Base-by-base conservation (phyloP, 2,113 vertebrate genomes). In the Aspiorhynchus laticeps region DNA sequence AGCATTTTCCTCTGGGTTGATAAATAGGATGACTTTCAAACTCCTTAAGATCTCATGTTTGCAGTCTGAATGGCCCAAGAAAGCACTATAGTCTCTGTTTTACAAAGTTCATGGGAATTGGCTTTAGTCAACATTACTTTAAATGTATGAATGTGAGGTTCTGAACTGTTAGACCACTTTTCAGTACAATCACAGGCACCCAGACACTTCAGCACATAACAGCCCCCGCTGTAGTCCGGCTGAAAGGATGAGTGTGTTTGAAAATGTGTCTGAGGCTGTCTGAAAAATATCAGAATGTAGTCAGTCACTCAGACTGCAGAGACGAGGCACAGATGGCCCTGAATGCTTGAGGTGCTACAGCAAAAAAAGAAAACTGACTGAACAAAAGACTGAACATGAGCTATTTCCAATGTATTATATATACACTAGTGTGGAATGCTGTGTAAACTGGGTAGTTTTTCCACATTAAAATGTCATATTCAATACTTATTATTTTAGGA, bases 211-310 rank as follows among this genome's bases (percentile, higher is more conserved):
- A 51, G 63, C 81, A 71, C 63, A 67, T 67, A 65, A 65, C 80
- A 69, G 43, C 43, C 81, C 80, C 63, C 17, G 43, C 81, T 71
- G 26, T 33, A 48, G 81, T 83, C 81, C 63, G 26, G 43, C 81
- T 51, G 19, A 51, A 82, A 82, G 59, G 26, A 82, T 28, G 80
- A 82, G 80, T 82, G 59, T 82, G 80, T 82, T 82, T 82, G 61
- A 82, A 65, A 65, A 65, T 9, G 63, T 71, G 81, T 83, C 65
- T 83, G 81, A 67, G 41, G 59, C 80, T 71, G 81, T 83, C 81
- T 83, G 63, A 83, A 67, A 71, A 69, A 83, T 71, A 83, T 83
- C 81, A 69, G 81, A 48, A 83, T n/a, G 81, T 83, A 83, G 80
- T 71, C 80, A 69, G 80, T 83, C 80, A 83, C 80, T 83, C 80